Conservation (phyloP, 1,140 invertebrate species). For the Manduca sexta region DNA sequence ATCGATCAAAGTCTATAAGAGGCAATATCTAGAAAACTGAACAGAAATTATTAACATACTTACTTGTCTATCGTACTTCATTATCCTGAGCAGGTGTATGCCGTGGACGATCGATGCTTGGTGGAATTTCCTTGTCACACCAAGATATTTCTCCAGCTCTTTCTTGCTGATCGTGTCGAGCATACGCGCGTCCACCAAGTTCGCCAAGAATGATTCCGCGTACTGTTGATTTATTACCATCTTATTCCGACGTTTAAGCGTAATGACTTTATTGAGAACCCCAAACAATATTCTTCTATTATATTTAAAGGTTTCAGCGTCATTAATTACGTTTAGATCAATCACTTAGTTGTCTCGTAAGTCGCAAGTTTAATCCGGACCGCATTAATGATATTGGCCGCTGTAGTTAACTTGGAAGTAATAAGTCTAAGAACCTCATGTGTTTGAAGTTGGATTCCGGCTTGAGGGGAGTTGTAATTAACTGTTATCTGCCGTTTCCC, state of each 20-base stretch:
- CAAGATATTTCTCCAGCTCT: conserved; percentile 93
- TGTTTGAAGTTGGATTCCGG: background rate
- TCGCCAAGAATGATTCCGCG: conserved; percentile 89
- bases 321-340: too few species aligned
- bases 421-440: background rate
- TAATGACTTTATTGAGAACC: too few species aligned
- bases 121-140: conserved; percentile 93
- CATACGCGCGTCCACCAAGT: conserved; percentile 93
- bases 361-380: too few species aligned
- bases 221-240: conserved; percentile 74
- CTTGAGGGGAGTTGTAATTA: background rate
- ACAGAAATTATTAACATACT: conserved; percentile 11
- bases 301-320: too few species aligned
- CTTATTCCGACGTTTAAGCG: background rate
- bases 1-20: too few species aligned
- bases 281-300: too few species aligned
- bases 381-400: too few species aligned
- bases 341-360: too few species aligned
- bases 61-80: conserved; percentile 94
- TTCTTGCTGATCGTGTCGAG: conserved; percentile 94
- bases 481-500: background rate
- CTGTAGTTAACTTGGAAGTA: too few species aligned
- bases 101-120: conserved; percentile 94
- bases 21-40: too few species aligned
- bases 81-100: conserved; percentile 91